A percentile compares a stretch with the other conserved stretches of the same genome.
phyloP scores from a whole-genome alignment of 64 coral and sea anemone species.

The Porites lutea region DNA sequence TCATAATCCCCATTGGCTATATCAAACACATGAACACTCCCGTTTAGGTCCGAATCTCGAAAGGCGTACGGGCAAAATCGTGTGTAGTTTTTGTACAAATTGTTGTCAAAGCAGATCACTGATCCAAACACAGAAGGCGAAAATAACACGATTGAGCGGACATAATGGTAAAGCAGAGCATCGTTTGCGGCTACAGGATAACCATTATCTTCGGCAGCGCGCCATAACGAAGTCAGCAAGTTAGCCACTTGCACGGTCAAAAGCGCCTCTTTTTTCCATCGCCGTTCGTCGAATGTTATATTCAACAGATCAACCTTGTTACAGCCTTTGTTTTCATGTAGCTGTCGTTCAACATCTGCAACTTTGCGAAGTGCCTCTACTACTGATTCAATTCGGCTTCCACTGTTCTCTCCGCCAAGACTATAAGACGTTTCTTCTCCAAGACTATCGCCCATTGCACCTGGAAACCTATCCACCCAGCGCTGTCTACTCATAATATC shows the following conservation, averaged over 20 bases:
- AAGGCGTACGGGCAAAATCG: constrained; percentile 92
- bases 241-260: constrained; percentile 84
- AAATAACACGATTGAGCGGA: constrained; percentile 78
- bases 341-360: constrained; percentile 30
- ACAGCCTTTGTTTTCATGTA: constrained; percentile 29
- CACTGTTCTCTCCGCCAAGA: not conserved
- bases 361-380: constrained; percentile 20
- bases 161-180: constrained; percentile 62
- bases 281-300: constrained; percentile 72
- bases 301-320: constrained; percentile 75
- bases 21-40: constrained; percentile 55
- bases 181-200: constrained; percentile 66
- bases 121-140: constrained; percentile 81
- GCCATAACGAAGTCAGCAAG: constrained; percentile 89
- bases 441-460: not conserved
- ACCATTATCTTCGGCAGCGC: constrained; percentile 20
- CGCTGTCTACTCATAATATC: not conserved
- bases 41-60: constrained; percentile 39
- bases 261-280: constrained; percentile 82
- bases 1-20: constrained; percentile 52
- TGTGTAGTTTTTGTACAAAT: constrained; percentile 82
- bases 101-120: constrained; percentile 87
- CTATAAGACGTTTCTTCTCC: not conserved
- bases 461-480: not conserved
- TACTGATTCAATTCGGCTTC: not conserved